Conservation (phyloP, 2,113 vertebrate species). For the Circaetus cinerascens region DNA sequence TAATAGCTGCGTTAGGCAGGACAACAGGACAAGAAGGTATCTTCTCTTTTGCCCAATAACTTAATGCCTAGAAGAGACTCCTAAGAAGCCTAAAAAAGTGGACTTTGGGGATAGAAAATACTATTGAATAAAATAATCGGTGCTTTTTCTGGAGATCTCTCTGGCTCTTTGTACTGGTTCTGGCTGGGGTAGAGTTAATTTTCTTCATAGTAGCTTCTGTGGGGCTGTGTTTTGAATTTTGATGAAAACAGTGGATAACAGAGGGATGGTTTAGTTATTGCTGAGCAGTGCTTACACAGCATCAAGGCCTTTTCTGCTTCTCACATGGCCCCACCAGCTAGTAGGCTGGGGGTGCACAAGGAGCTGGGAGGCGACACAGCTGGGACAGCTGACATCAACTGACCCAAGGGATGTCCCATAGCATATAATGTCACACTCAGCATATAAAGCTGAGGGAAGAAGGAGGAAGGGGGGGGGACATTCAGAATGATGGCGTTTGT, state of each 20-base stretch:
- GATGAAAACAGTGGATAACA: not conserved
- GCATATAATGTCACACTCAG: rapidly evolving
- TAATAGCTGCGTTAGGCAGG: not conserved
- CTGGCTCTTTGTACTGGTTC: not conserved
- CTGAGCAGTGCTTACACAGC: not conserved
- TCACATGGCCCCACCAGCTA: not conserved
- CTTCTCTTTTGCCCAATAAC: not conserved
- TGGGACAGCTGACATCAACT: not conserved
- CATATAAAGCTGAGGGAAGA: not conserved
- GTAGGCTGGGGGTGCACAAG: not conserved
- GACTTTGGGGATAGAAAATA: not conserved
- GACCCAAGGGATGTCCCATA: not conserved
- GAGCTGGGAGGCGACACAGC: not conserved
- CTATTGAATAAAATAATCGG: not conserved
- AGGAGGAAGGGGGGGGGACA: not conserved
- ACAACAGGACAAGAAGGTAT: not conserved
- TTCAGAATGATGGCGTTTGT: not conserved
- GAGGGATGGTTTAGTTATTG: not conserved
- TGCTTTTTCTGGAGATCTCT: not conserved
- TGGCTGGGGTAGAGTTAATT: not conserved
- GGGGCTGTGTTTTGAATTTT: not conserved
- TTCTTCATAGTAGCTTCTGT: not conserved
- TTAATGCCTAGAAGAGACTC: not conserved
- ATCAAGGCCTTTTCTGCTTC: not conserved
- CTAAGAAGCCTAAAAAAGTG: not conserved